These are phyloP conservation scores for Anabacerthia variegaticeps DNA, from an alignment of 2,797 vertebrate species.

Conservation along the genomic window DNA sequence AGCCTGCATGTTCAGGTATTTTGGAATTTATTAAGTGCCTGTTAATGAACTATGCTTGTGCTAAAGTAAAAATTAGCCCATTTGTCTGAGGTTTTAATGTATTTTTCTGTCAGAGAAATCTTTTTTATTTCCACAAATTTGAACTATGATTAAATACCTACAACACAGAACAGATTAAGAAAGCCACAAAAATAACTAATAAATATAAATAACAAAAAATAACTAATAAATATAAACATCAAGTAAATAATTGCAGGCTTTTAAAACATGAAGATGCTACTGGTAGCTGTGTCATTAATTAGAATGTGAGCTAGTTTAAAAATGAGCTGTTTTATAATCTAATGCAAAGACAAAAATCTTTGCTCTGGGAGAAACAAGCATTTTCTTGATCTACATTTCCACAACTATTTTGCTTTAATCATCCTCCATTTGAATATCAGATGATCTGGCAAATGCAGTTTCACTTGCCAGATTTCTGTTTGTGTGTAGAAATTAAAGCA, in stretches of 20 bases:
- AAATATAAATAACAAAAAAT: neutral
- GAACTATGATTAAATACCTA: neutral
- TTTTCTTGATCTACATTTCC: neutral
- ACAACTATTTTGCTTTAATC: neutral
- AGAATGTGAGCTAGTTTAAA: neutral
- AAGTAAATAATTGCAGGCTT: neutral
- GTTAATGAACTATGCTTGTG: neutral
- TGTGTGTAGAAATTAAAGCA: neutral
- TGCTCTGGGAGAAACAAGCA: neutral
- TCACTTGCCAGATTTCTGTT: slow-evolving; percentile 19
- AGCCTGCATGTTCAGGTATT: neutral
- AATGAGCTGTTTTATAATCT: neutral
- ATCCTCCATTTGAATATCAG: neutral
- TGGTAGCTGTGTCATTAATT: neutral
- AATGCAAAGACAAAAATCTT: neutral
- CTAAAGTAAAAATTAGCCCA: neutral
- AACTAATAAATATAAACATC: neutral
- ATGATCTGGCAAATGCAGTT: neutral
- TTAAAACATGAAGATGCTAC: neutral
- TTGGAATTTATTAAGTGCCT: neutral
- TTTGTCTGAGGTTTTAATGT: neutral
- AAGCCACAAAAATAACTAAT: neutral
- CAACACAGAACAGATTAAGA: neutral
- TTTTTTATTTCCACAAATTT: neutral
- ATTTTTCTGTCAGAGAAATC: neutral